A percentile compares a stretch with the other conserved stretches of the same genome.
phyloP scores from a whole-genome alignment of 1,140 invertebrate genomes.

The Cryptotermes secundus region DNA sequence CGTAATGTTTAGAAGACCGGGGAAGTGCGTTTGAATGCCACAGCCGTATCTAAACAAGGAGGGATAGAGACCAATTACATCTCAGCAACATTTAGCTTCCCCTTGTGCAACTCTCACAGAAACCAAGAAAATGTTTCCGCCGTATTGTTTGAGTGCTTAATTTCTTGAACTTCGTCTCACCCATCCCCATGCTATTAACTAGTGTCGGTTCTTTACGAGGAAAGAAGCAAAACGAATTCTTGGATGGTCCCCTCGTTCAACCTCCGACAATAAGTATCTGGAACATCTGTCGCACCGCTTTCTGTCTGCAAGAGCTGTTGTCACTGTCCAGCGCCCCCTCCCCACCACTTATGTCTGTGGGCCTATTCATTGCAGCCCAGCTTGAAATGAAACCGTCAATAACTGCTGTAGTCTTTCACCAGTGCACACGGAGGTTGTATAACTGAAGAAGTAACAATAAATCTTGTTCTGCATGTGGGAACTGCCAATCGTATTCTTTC shows the following conservation, averaged over 20 bases:
- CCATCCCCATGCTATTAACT: neutral
- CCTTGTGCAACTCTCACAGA: no score
- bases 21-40: no score
- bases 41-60: no score
- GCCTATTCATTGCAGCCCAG: no score
- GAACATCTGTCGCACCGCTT: constrained; percentile 3
- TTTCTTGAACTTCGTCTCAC: neutral
- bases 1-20: no score
- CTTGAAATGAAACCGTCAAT: neutral
- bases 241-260: neutral
- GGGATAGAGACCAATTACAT: no score
- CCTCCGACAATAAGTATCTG: neutral
- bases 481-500: neutral
- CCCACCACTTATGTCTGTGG: no score
- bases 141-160: neutral
- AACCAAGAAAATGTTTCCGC: neutral
- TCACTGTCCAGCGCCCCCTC: neutral
- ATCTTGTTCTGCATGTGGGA: neutral
- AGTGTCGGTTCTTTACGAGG: neutral
- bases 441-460: neutral
- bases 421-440: neutral
- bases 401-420: no score
- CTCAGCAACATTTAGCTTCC: no score
- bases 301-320: neutral
- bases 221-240: neutral